These are phyloP conservation scores for Steinernema hermaphroditum DNA, from an alignment of 2,888 invertebrate species.

Conservation along the genomic window DNA sequence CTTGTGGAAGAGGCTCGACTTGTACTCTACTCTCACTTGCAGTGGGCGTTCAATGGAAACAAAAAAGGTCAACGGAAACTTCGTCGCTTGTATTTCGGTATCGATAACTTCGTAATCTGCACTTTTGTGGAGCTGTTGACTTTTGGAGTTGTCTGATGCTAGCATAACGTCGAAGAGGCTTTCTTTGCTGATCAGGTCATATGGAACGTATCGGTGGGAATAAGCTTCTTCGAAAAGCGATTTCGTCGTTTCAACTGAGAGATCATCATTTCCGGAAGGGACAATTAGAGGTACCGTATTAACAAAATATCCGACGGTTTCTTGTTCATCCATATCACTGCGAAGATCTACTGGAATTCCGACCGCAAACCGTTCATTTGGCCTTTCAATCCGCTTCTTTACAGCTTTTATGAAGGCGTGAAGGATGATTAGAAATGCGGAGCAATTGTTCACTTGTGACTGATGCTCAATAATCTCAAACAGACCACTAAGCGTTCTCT, in stretches of 20 bases:
- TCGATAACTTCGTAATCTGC: slow-evolving; percentile 33
- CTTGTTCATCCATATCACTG: background rate
- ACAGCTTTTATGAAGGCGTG: background rate
- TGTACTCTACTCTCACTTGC: slow-evolving; percentile 34
- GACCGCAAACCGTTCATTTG: background rate
- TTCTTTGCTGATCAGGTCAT: slow-evolving; percentile 18
- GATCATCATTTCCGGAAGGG: no score
- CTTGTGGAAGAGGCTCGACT: slow-evolving; percentile 29
- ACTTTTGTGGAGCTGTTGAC: background rate
- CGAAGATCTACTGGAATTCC: background rate
- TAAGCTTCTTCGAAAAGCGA: background rate
- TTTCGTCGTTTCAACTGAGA: background rate
- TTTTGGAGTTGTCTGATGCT: slow-evolving; percentile 36
- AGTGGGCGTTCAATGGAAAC: slow-evolving; percentile 28
- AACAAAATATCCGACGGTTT: slow-evolving; percentile 4
- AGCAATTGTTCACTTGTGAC: background rate
- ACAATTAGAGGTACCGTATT: background rate
- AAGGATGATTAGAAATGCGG: background rate
- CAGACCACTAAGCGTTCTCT: background rate
- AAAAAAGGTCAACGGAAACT: slow-evolving; percentile 41
- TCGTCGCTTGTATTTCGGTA: slow-evolving; percentile 13
- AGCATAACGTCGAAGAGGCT: slow-evolving; percentile 46
- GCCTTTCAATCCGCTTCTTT: background rate
- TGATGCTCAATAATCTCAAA: background rate
- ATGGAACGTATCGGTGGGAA: background rate